These are phyloP conservation scores for Chouioia cunea DNA, from an alignment of 2,888 invertebrate genomes.

Conservation along the genomic window DNA sequence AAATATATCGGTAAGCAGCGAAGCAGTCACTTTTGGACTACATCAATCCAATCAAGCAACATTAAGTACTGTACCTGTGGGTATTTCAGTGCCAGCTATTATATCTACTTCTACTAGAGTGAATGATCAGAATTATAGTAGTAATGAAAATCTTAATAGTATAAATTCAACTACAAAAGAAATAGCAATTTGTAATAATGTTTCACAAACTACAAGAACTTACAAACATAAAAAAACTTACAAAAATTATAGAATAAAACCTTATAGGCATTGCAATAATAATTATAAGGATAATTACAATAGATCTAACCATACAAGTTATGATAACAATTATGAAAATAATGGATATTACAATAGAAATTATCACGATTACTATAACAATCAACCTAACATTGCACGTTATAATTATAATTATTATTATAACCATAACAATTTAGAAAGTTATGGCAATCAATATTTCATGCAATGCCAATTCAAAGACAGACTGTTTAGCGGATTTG, in stretches of 20 bases:
- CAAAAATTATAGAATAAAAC: constrained; percentile 6
- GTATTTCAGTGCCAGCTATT: too few species aligned
- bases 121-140: too few species aligned
- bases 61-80: too few species aligned
- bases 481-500: constrained; percentile 8
- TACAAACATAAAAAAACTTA: constrained; percentile 5
- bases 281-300: not conserved
- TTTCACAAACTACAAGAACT: not conserved
- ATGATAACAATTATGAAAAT: not conserved
- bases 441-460: not conserved
- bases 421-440: not conserved
- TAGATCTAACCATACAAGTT: not conserved
- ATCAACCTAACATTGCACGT: not conserved
- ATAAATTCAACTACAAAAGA: not conserved
- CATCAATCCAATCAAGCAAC: too few species aligned
- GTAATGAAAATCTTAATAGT: not conserved
- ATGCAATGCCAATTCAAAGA: constrained; percentile 14
- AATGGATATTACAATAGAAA: not conserved
- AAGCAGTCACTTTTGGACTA: too few species aligned
- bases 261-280: constrained; percentile 5
- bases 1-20: too few species aligned
- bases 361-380: not conserved
- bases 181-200: not conserved
- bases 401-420: not conserved
- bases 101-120: too few species aligned